Evolutionary conservation across 2,797 vertebrate species (phyloP).

Genomic region (Serranus cabrilla): DNA sequence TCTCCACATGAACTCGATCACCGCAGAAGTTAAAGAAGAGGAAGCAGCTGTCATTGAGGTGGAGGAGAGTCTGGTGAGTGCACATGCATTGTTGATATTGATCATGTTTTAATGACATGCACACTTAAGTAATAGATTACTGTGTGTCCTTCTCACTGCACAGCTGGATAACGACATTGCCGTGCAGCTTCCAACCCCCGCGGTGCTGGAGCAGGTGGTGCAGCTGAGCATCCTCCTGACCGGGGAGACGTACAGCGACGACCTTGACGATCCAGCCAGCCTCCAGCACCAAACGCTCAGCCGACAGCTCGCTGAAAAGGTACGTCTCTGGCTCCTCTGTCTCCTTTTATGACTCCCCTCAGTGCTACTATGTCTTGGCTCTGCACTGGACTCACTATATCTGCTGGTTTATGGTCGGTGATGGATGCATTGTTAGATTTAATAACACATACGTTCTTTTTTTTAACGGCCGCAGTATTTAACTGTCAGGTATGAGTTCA

Average conservation of each 20-base stretch:
- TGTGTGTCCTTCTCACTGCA: slow-evolving; percentile 18
- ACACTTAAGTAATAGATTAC: background rate
- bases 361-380: slow-evolving; percentile 14
- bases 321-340: slow-evolving; percentile 57
- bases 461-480: slow-evolving; percentile 41
- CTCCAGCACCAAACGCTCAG: slow-evolving; percentile 83
- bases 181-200: slow-evolving; percentile 67
- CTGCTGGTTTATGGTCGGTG: slow-evolving; percentile 42
- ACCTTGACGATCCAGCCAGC: slow-evolving; percentile 85
- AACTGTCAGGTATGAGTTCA: slow-evolving; percentile 28
- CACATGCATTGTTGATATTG: background rate
- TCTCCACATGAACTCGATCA: slow-evolving; percentile 32
- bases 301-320: slow-evolving; percentile 89
- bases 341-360: slow-evolving; percentile 20
- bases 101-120: background rate
- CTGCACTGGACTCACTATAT: slow-evolving; percentile 5
- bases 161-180: slow-evolving; percentile 92
- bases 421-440: slow-evolving; percentile 62
- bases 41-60: slow-evolving; percentile 16
- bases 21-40: slow-evolving; percentile 48
- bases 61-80: slow-evolving; percentile 64
- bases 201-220: slow-evolving; percentile 88
- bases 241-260: slow-evolving; percentile 85
- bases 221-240: slow-evolving; percentile 89
- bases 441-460: slow-evolving; percentile 9